Evolutionary conservation across 1,140 invertebrate genomes (phyloP).

Genomic region (Lepidurus couesii): DNA sequence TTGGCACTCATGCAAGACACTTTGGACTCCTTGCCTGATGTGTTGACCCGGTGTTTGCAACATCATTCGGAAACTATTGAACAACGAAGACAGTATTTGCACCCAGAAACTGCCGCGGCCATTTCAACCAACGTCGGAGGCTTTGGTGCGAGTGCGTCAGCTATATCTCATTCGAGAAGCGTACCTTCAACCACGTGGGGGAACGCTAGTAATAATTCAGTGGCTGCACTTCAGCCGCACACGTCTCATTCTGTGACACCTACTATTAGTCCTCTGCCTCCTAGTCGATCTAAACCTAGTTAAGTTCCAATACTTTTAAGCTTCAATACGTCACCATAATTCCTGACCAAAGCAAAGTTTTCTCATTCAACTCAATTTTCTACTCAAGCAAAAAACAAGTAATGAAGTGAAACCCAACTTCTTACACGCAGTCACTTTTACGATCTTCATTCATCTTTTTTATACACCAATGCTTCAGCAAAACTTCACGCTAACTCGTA

Average conservation of each 20-base stretch:
- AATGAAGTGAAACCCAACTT: background rate
- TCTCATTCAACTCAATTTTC: background rate
- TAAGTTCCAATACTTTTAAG: background rate
- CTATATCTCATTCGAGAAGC: slow-evolving; percentile 30
- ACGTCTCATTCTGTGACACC: background rate
- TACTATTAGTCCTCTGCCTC: background rate
- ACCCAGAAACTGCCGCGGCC: slow-evolving; percentile 61
- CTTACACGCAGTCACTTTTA: background rate
- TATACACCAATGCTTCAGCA: background rate
- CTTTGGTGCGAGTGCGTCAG: background rate
- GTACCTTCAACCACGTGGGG: slow-evolving; percentile 21
- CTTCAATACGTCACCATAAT: background rate
- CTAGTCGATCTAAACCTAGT: background rate
- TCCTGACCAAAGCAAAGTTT: slow-evolving; percentile 1
- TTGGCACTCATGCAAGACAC: slow-evolving; percentile 66
- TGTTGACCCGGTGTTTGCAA: slow-evolving; percentile 55
- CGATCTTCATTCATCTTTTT: background rate
- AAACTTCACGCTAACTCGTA: background rate
- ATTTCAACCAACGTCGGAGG: background rate
- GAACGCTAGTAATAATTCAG: background rate
- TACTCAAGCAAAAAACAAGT: background rate
- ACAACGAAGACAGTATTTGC: slow-evolving; percentile 72
- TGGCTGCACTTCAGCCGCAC: background rate
- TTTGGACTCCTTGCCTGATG: slow-evolving; percentile 73
- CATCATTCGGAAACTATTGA: slow-evolving; percentile 53